Evolutionary conservation across 2,797 vertebrate genomes (phyloP).

Genomic region (Paedocypris micromegethes): DNA sequence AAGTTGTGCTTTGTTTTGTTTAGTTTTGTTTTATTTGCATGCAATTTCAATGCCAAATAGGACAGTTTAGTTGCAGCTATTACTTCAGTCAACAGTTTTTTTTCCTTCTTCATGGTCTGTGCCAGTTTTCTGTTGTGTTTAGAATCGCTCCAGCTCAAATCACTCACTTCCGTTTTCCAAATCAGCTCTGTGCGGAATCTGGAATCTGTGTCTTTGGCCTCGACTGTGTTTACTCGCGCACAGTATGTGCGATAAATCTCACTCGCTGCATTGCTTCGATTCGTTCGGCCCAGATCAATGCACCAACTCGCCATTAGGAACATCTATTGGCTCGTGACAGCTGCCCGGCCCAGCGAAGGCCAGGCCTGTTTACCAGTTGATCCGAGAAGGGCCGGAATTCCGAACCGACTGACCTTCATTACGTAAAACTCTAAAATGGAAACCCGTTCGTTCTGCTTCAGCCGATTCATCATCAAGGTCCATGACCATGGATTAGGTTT

Average conservation of each 20-base stretch:
- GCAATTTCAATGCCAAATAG: no score
- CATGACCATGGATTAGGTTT: slow-evolving; percentile 16
- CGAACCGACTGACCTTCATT: slow-evolving; percentile 24
- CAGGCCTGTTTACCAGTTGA: slow-evolving; percentile 12
- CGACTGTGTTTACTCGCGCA: neutral
- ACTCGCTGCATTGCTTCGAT: slow-evolving; percentile 10
- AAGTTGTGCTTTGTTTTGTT: no score
- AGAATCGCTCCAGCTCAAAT: no score
- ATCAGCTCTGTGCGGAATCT: no score
- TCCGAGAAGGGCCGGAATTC: slow-evolving; percentile 13
- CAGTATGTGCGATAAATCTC: neutral
- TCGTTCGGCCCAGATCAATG: slow-evolving; percentile 11
- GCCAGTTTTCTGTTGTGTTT: no score
- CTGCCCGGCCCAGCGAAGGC: slow-evolving; percentile 16
- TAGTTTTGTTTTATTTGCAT: no score
- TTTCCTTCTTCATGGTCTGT: no score
- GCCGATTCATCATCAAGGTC: neutral
- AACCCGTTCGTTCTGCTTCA: slow-evolving; percentile 17
- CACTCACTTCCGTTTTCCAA: no score
- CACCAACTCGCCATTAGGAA: slow-evolving; percentile 27
- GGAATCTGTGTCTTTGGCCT: no score
- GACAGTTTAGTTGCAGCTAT: no score
- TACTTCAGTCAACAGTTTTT: no score
- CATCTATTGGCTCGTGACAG: slow-evolving; percentile 34
- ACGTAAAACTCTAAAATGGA: slow-evolving; percentile 28